A percentile compares a stretch with the other conserved stretches of the same genome.
phyloP scores from a whole-genome alignment of 2,888 invertebrate species.

The Cerastoderma edule region DNA sequence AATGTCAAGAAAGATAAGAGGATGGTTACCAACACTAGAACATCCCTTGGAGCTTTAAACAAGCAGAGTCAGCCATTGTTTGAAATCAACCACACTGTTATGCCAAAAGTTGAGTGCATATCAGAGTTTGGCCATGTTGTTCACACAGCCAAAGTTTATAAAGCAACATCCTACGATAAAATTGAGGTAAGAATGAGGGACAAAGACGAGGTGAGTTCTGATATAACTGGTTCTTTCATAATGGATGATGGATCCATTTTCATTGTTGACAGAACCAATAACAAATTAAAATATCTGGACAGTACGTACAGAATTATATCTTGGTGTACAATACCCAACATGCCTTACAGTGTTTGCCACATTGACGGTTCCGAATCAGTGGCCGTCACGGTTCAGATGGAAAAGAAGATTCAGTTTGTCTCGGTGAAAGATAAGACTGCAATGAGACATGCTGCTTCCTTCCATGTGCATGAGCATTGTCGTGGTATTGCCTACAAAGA shows the following conservation, averaged over 20 bases:
- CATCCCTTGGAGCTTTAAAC: background rate
- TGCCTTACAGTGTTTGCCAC: constrained; percentile 1
- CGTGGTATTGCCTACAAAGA: constrained; percentile 3
- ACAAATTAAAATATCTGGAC: background rate
- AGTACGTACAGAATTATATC: background rate
- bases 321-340: background rate
- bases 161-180: too few relatives aligned
- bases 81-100: background rate
- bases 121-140: background rate
- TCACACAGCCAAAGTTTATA: background rate
- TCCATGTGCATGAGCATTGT: background rate
- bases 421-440: background rate
- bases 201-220: background rate
- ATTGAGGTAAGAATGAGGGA: background rate
- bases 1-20: background rate
- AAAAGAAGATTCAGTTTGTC: background rate
- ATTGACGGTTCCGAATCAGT: background rate
- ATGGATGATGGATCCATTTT: background rate
- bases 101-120: background rate
- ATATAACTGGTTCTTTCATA: background rate
- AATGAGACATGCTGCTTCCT: background rate
- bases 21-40: background rate
- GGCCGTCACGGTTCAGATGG: background rate
- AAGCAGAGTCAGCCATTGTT: background rate
- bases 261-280: background rate